Evolutionary conservation across 2,888 invertebrate genomes (phyloP).

Genomic region (Agonopterix alstromeriana): DNA sequence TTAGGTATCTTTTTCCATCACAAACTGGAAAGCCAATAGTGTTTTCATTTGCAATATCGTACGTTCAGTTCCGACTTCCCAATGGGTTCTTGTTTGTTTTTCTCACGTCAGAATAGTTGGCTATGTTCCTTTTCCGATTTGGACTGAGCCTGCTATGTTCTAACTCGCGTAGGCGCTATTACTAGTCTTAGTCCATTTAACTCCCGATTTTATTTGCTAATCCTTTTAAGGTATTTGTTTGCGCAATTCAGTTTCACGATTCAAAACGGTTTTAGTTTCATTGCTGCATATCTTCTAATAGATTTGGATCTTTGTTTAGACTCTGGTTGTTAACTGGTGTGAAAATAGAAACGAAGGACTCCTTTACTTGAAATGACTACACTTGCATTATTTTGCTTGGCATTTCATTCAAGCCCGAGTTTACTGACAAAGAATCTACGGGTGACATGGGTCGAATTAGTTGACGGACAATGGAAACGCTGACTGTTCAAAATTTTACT

Average conservation of each 20-base stretch:
- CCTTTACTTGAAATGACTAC: not conserved
- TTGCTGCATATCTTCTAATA: not conserved
- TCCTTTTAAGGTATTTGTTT: constrained; percentile 5
- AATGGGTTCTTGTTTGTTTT: constrained; percentile 11
- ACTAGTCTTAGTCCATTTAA: constrained; percentile 3
- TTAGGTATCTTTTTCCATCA: not conserved
- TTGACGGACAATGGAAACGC: too few relatives aligned
- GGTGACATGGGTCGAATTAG: too few relatives aligned
- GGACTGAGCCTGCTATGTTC: constrained; percentile 3
- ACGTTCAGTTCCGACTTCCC: constrained; percentile 6
- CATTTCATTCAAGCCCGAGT: too few relatives aligned
- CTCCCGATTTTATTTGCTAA: constrained; percentile 9
- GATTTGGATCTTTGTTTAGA: not conserved
- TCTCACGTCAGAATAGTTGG: constrained; percentile 13
- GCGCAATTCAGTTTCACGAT: constrained; percentile 1
- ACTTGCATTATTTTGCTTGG: too few relatives aligned
- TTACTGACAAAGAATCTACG: too few relatives aligned
- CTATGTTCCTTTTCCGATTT: constrained; percentile 7
- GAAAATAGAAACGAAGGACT: not conserved
- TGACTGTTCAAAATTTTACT: too few relatives aligned
- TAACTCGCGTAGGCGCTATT: constrained; percentile 7
- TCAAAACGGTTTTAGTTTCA: constrained; percentile 1
- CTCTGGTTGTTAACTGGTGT: not conserved
- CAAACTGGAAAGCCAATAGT: constrained; percentile 6
- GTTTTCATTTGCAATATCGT: constrained; percentile 10